phyloP scores from a whole-genome alignment of 2,113 vertebrate genomes.

The Rousettus leschenaultii region DNA sequence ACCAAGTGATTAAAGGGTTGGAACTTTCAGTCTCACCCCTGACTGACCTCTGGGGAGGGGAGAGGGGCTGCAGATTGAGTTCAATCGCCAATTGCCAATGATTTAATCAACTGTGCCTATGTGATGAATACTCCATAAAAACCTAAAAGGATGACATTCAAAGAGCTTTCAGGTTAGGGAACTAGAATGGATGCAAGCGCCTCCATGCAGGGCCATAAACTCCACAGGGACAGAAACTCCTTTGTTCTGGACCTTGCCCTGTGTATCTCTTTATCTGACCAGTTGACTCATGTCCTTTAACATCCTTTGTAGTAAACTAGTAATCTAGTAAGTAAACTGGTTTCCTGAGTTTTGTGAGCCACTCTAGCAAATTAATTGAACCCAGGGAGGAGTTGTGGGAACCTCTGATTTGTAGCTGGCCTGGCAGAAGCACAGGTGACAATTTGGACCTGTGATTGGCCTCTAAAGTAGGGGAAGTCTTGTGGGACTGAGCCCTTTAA shows the following conservation, averaged over 20 bases:
- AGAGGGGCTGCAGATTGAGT: neutral
- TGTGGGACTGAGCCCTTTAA: neutral
- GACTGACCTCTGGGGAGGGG: neutral
- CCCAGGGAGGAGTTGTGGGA: neutral
- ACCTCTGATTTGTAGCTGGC: neutral
- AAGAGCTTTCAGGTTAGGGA: neutral
- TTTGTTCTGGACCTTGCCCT: neutral
- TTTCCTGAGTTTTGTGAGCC: neutral
- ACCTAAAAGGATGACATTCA: neutral
- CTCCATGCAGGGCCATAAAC: neutral
- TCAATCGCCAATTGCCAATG: neutral
- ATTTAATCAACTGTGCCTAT: neutral
- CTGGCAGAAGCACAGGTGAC: neutral
- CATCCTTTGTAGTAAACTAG: neutral
- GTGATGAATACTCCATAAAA: neutral
- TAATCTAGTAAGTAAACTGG: neutral
- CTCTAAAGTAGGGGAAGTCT: neutral
- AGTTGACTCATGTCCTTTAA: neutral
- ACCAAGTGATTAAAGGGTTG: neutral
- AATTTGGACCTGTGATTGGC: neutral
- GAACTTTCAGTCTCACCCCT: neutral
- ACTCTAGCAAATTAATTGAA: neutral
- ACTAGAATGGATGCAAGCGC: neutral
- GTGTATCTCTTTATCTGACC: neutral
- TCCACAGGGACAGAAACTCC: neutral